phyloP scores from a whole-genome alignment of 2,113 vertebrate genomes.

The Lonchura striata region DNA sequence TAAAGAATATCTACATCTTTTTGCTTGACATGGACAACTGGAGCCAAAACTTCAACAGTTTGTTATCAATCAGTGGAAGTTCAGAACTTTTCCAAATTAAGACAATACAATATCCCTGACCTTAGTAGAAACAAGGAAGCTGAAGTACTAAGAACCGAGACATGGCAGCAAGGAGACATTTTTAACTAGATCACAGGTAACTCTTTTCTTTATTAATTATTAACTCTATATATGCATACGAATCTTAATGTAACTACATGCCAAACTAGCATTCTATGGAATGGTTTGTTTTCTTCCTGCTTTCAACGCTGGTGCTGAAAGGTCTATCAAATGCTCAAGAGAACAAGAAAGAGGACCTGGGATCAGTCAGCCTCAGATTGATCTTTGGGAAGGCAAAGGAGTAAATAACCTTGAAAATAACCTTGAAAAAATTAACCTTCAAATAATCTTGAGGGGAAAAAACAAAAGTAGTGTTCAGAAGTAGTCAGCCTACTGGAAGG shows the following conservation, averaged over 20 bases:
- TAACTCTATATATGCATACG: neutral
- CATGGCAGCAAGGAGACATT: neutral
- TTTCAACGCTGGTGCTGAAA: neutral
- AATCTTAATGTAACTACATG: neutral
- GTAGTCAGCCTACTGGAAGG: neutral
- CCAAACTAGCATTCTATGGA: neutral
- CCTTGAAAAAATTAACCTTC: neutral
- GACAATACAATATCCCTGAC: neutral
- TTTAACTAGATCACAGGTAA: neutral
- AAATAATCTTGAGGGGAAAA: neutral
- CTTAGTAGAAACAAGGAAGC: neutral
- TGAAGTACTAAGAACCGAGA: neutral
- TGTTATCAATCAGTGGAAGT: neutral
- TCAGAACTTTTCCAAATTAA: neutral
- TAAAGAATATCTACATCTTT: neutral
- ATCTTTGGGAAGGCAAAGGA: neutral
- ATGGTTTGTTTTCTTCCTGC: neutral
- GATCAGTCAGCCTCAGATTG: neutral
- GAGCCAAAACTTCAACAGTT: neutral
- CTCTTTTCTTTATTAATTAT: neutral
- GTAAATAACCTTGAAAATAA: neutral
- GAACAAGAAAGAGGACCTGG: neutral
- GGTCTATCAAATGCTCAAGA: neutral
- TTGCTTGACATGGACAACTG: neutral
- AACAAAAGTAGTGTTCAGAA: neutral